phyloP scores from a whole-genome alignment of 1,140 invertebrate species.

The Leptinotarsa texana region DNA sequence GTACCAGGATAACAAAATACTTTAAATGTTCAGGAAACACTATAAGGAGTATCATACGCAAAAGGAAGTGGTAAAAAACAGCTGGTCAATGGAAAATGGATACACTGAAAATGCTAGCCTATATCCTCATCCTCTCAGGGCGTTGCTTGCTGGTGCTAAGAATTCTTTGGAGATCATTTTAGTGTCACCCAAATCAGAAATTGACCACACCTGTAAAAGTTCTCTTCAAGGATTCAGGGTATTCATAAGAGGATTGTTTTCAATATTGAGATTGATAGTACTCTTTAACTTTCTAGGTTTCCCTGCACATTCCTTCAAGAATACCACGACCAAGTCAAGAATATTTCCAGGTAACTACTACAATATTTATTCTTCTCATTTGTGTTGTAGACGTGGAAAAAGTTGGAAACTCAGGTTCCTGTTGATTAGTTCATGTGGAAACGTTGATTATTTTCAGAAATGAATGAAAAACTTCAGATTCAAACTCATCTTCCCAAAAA shows the following conservation, averaged over 20 bases:
- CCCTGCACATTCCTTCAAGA: conserved; percentile 62
- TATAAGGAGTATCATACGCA: conserved; percentile 31
- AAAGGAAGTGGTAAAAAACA: conserved; percentile 10
- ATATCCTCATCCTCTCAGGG: conserved; percentile 58
- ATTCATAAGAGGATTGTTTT: conserved; percentile 4
- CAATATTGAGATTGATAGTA: too few species aligned
- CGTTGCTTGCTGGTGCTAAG: conserved; percentile 56
- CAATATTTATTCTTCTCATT: too few species aligned
- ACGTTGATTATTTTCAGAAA: too few species aligned
- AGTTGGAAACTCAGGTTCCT: too few species aligned
- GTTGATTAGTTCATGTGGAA: too few species aligned
- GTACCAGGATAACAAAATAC: too few species aligned
- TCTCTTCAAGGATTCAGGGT: conserved; percentile 60
- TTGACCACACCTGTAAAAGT: conserved; percentile 58
- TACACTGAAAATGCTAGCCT: conserved; percentile 51
- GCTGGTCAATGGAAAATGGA: conserved; percentile 58
- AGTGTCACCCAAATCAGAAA: conserved; percentile 53
- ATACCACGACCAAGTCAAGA: conserved; percentile 55
- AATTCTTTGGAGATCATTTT: conserved; percentile 57
- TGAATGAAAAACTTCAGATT: too few species aligned
- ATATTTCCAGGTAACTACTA: conserved; percentile 12
- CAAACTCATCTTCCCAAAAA: too few species aligned
- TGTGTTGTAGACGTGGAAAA: too few species aligned
- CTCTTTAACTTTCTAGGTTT: conserved; percentile 54
- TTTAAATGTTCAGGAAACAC: conserved; percentile 29